These are phyloP conservation scores for Caenorhabditis zanzibari DNA, from an alignment of 2,888 invertebrate species.

Conservation along the genomic window DNA sequence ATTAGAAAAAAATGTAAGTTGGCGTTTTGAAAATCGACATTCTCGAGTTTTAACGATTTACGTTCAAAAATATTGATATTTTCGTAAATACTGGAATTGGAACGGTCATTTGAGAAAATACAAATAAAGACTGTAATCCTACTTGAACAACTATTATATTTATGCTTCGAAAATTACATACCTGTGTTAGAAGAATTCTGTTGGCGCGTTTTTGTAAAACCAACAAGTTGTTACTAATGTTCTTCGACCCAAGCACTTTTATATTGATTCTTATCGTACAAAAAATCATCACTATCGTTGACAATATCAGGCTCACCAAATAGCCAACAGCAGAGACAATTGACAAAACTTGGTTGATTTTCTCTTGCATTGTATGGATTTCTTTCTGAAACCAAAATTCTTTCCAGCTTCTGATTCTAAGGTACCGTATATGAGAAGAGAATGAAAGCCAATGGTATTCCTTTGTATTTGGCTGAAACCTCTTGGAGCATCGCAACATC, in stretches of 20 bases:
- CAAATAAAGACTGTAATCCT: no score
- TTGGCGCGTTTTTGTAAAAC: constrained; percentile 20
- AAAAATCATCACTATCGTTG: constrained; percentile 5
- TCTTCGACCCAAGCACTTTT: constrained; percentile 26
- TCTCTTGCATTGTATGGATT: neutral
- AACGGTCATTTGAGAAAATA: no score
- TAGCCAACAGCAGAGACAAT: constrained; percentile 23
- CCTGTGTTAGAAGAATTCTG: constrained; percentile 11
- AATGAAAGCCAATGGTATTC: constrained; percentile 13
- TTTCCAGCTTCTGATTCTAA: neutral
- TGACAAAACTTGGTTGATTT: constrained; percentile 4
- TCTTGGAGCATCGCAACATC: neutral
- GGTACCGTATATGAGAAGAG: constrained; percentile 21
- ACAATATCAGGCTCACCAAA: neutral
- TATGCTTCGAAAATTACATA: no score
- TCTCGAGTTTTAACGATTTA: no score
- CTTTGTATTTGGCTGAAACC: neutral
- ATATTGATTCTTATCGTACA: constrained; percentile 20
- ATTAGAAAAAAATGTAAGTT: no score
- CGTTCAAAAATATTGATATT: no score
- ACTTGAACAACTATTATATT: no score
- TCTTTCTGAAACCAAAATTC: neutral
- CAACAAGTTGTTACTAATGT: constrained; percentile 24
- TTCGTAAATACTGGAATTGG: no score
- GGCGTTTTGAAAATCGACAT: no score